A percentile compares a stretch with the other conserved stretches of the same genome.
Conservation (phyloP, 37 sponge, comb jelly and placozoan genomes). For the Geodia barretti region DNA sequence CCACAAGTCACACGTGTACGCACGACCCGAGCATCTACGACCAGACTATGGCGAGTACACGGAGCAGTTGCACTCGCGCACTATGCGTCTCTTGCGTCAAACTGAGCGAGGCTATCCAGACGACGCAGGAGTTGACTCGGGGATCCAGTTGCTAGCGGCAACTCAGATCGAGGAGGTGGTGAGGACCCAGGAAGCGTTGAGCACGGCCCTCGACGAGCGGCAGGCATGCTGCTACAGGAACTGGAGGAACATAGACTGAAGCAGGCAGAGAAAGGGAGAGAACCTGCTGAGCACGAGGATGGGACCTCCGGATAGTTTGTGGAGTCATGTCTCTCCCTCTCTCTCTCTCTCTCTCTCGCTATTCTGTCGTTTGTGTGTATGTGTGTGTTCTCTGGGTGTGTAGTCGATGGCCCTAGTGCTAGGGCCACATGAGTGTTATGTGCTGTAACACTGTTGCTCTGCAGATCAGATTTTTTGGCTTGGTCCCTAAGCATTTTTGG, state of each 20-base stretch:
- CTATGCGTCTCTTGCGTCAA: constrained; percentile 8
- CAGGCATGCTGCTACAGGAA: background rate
- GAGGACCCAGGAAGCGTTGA: constrained; percentile 28
- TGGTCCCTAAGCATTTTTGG: no score
- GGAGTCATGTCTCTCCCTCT: no score
- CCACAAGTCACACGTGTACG: constrained; percentile 32
- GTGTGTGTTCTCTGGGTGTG: no score
- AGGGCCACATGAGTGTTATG: no score
- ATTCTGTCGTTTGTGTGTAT: no score
- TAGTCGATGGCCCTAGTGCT: no score
- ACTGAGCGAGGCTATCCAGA: constrained; percentile 20
- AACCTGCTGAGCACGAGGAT: background rate
- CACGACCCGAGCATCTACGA: constrained; percentile 32
- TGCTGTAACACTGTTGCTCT: no score
- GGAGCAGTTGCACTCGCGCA: constrained; percentile 25
- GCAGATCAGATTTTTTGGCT: no score
- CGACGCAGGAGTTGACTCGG: constrained; percentile 30
- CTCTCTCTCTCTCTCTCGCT: no score
- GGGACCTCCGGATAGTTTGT: background rate
- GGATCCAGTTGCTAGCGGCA: constrained; percentile 48
- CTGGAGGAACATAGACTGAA: background rate
- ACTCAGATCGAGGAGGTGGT: constrained; percentile 60
- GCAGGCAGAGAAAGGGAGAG: background rate
- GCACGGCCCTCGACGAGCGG: constrained; percentile 28
- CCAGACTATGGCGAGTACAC: constrained; percentile 30